Percentiles rank a stretch among this genome's conserved stretches.
phyloP scores from a whole-genome alignment of 2,797 vertebrate species.

The Gymnopithys bicolor region DNA sequence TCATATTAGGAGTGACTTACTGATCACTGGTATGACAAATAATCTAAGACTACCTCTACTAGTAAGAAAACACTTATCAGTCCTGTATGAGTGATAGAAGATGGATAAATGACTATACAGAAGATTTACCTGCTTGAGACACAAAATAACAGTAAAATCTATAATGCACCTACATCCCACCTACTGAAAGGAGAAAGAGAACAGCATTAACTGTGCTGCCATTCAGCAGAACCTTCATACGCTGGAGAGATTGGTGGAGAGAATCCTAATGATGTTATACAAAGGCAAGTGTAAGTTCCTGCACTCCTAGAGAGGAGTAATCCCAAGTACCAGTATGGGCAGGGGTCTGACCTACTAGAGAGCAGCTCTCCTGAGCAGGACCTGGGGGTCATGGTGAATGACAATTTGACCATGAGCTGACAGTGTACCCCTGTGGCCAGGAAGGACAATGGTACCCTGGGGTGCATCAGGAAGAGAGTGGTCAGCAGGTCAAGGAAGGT shows the following conservation, averaged over 20 bases:
- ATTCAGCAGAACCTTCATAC: not conserved
- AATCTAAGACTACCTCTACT: not conserved
- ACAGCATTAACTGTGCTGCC: not conserved
- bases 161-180: not conserved
- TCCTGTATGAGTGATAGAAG: not conserved
- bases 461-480: not conserved
- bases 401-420: not conserved
- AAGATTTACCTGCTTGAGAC: not conserved
- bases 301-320: not conserved
- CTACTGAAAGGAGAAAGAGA: not conserved
- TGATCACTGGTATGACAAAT: not conserved
- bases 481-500: not conserved
- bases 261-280: not conserved
- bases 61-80: not conserved
- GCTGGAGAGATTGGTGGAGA: not conserved
- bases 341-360: not conserved
- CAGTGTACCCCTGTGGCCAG: not conserved
- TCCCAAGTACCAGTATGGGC: not conserved
- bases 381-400: not conserved
- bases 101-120: not conserved
- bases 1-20: not conserved
- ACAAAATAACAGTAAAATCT: not conserved
- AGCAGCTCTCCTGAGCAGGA: not conserved
- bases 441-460: not conserved
- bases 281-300: not conserved